These are phyloP conservation scores for cattle (Bos taurus) DNA, from an alignment of 2,113 vertebrate genomes.

Conservation along the genomic window DNA sequence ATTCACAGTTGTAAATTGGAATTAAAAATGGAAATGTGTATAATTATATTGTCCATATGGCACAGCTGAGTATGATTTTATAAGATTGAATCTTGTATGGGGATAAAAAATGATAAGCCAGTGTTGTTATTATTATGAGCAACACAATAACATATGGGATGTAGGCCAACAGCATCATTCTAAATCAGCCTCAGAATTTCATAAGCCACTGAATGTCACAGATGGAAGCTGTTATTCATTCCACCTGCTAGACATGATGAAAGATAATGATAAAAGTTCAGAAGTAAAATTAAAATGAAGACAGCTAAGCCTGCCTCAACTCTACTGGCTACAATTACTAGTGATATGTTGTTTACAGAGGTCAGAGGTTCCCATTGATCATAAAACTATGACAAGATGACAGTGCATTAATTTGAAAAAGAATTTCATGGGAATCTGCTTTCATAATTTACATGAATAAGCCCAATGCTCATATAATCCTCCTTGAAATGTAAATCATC, in stretches of 20 bases:
- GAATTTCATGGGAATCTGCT: background rate
- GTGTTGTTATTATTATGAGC: slow-evolving; percentile 24
- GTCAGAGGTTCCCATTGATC: background rate
- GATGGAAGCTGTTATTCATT: slow-evolving; percentile 44
- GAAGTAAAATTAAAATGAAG: slow-evolving; percentile 29
- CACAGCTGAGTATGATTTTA: slow-evolving; percentile 5
- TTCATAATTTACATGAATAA: background rate
- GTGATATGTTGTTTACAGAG: background rate
- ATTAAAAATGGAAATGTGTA: slow-evolving; percentile 21
- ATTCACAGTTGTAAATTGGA: background rate
- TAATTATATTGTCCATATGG: slow-evolving; percentile 54
- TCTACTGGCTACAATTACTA: background rate
- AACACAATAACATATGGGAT: slow-evolving; percentile 28
- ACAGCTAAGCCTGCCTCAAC: background rate
- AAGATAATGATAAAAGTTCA: slow-evolving; percentile 11
- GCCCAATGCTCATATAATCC: background rate
- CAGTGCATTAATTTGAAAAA: background rate
- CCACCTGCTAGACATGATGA: slow-evolving; percentile 19
- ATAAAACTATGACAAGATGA: background rate
- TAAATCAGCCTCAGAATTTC: slow-evolving; percentile 37
- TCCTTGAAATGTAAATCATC: background rate
- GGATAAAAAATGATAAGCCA: slow-evolving; percentile 41
- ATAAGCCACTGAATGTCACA: slow-evolving; percentile 31
- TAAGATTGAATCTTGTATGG: slow-evolving; percentile 39
- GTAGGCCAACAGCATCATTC: background rate